A percentile compares a stretch with the other conserved stretches of the same genome.
These are phyloP conservation scores for Dorcus hopei DNA, from an alignment of 2,888 invertebrate genomes.

Conservation along the genomic window DNA sequence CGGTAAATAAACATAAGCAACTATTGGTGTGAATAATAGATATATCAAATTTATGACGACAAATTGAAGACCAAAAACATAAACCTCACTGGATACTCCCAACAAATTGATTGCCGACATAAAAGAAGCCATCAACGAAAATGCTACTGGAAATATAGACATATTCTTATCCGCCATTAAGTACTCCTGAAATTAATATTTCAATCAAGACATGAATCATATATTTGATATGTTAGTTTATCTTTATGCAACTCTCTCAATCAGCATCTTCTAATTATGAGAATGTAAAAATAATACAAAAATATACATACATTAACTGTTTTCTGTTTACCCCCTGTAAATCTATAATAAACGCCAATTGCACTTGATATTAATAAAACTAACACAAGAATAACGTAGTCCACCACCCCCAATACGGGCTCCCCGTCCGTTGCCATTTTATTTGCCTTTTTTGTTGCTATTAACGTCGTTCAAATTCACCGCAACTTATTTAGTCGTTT, in stretches of 20 bases:
- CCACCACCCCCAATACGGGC: slow-evolving; percentile 39
- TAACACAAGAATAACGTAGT: slow-evolving; percentile 66
- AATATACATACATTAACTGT: slow-evolving; percentile 51
- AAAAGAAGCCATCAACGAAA: slow-evolving; percentile 90
- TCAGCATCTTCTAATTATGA: no score
- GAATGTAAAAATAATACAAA: no score
- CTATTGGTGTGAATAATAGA: slow-evolving; percentile 73
- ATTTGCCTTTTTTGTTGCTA: background rate
- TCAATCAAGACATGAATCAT: background rate
- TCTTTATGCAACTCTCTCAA: no score
- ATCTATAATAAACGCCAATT: slow-evolving; percentile 76
- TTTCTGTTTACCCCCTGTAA: slow-evolving; percentile 62
- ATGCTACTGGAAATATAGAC: slow-evolving; percentile 76
- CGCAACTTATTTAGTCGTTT: no score
- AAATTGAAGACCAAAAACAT: slow-evolving; percentile 79
- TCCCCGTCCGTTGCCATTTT: slow-evolving; percentile 3
- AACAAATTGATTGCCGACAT: slow-evolving; percentile 87
- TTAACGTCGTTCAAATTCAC: no score
- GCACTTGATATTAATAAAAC: slow-evolving; percentile 66
- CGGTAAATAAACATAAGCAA: slow-evolving; percentile 74
- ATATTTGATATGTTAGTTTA: no score
- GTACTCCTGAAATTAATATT: slow-evolving; percentile 63
- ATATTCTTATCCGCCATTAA: slow-evolving; percentile 78
- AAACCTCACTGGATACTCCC: slow-evolving; percentile 87
- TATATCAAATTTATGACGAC: slow-evolving; percentile 74